Base-by-base conservation (phyloP, 2,888 invertebrate species). In the Doris montereyensis region DNA sequence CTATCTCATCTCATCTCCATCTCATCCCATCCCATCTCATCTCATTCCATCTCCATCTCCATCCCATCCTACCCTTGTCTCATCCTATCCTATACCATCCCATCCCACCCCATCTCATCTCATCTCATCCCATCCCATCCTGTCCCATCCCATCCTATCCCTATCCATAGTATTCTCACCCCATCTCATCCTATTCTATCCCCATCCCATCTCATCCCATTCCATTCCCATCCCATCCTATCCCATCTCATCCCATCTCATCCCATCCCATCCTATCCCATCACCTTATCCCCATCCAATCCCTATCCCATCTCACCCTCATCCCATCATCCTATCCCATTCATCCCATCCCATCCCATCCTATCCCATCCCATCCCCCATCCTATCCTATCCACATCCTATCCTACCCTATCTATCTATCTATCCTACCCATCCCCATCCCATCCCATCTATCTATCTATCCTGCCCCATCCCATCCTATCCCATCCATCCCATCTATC, bases 121-220 rank as follows among this genome's bases (percentile, higher is more conserved):
- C n/a, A 72, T 72, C 72, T 26, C 28, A 72, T 72, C 30, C 60
- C 28, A 32, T 60, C 74, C 60, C 57, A 32, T 60, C 74, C 62
- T 30, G 13, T 57, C 57, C 41, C 67, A n/a, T 52, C 28, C 28
- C 52, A 52, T 21, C 70, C 77, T 67, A 60, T 68, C 34, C 70
- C 35, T 35, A 24, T 35, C 35, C 72, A 41, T 0, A 10, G 35
- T 52, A 35, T 17, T 70, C n/a, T n/a, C n/a, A 26, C 26, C 21
- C 35, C 26, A 24, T 24, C 0, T 17, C 2, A 8, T 35, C 35
- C 70, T 70, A 34, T 32, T n/a, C 70, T 70, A 32, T 32, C 70
- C 70, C 70, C 70, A 34, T 13, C n/a, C 70, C 35, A 21, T 21
- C 28, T 26, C 72, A 41, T 0, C 24, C 72, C 26, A 41, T 13